Conservation (phyloP, 2,113 vertebrate genomes). For the Nannobrachium achirus region DNA sequence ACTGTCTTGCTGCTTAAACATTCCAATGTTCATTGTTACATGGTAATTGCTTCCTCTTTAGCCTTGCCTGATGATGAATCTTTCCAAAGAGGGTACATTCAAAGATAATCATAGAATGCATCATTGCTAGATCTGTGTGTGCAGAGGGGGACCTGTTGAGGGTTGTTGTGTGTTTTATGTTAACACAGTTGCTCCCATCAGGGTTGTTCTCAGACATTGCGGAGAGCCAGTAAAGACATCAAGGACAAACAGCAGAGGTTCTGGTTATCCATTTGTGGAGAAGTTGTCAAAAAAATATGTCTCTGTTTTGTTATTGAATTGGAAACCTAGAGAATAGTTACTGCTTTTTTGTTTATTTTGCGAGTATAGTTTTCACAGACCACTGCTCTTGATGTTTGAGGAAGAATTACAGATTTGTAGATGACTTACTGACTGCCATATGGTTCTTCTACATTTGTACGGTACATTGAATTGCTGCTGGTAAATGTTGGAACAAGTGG, state of each 20-base stretch:
- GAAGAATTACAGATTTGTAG: neutral
- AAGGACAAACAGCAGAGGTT: neutral
- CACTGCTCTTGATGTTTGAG: neutral
- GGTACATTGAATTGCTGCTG: no score
- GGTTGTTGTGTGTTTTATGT: slow-evolving; percentile 4
- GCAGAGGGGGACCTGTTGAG: slow-evolving; percentile 29
- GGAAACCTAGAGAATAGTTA: neutral
- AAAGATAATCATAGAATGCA: neutral
- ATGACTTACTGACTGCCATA: neutral
- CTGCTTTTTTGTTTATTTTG: neutral
- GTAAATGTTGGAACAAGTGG: neutral
- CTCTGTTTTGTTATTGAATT: neutral
- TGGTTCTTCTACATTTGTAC: no score
- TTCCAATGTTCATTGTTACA: neutral
- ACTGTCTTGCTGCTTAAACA: neutral
- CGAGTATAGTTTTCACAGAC: no score
- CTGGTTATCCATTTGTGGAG: neutral
- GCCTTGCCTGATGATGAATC: neutral
- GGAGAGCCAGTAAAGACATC: neutral
- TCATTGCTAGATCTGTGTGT: slow-evolving; percentile 10
- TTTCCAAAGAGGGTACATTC: neutral
- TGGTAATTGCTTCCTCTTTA: neutral
- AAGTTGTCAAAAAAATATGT: slow-evolving; percentile 4
- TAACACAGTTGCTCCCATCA: slow-evolving; percentile 22
- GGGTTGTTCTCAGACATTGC: slow-evolving; percentile 30